These are phyloP conservation scores for Drosophila sturtevanti DNA, from an alignment of 1,140 invertebrate species.

Conservation along the genomic window DNA sequence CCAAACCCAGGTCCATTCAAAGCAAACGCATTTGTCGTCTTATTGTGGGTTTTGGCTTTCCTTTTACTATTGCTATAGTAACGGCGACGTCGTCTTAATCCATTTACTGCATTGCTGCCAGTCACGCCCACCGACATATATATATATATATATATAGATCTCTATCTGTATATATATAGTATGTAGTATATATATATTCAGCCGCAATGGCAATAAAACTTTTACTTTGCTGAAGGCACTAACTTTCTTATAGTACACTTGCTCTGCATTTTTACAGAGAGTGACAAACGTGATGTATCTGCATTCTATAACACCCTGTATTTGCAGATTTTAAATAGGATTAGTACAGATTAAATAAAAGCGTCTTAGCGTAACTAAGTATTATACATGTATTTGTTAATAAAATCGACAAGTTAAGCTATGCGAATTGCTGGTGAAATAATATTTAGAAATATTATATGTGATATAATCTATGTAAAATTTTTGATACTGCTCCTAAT, in stretches of 20 bases:
- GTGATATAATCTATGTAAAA: too few species aligned
- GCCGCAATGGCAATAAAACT: slow-evolving; percentile 54
- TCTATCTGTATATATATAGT: slow-evolving; percentile 16
- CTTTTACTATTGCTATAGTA: slow-evolving; percentile 41
- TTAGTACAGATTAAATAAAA: neutral
- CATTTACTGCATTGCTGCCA: slow-evolving; percentile 56
- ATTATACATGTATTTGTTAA: too few species aligned
- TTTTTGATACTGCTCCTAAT: too few species aligned
- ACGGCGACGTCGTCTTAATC: slow-evolving; percentile 53
- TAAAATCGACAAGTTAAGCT: too few species aligned
- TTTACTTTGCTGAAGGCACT: slow-evolving; percentile 35
- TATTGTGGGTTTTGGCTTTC: slow-evolving; percentile 18
- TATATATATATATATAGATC: neutral
- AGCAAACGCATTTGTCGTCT: slow-evolving; percentile 62
- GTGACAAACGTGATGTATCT: slow-evolving; percentile 9
- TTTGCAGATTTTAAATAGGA: neutral
- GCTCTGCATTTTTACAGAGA: slow-evolving; percentile 21
- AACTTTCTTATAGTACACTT: slow-evolving; percentile 6
- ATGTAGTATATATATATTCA: neutral
- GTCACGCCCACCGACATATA: slow-evolving; percentile 43
- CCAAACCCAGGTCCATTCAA: slow-evolving; percentile 11
- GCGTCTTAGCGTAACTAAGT: neutral
- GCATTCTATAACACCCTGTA: neutral
- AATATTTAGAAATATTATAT: too few species aligned
- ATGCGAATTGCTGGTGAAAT: too few species aligned